phyloP scores from a whole-genome alignment of 2,888 invertebrate genomes.

The Microctonus hyperodae region DNA sequence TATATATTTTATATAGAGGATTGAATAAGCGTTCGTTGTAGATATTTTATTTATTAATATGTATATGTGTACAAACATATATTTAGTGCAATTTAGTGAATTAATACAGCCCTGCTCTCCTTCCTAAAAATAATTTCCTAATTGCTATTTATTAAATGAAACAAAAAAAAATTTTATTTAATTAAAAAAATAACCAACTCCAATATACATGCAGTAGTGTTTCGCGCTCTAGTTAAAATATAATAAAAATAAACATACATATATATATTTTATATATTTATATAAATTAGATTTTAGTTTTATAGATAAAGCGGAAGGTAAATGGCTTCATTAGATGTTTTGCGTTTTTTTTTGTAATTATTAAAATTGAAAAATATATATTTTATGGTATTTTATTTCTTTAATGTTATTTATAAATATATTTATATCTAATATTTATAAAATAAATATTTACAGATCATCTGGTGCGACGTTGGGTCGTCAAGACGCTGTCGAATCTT shows the following conservation, averaged over 20 bases:
- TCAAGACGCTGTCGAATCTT: constrained; percentile 60
- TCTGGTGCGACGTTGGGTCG: constrained; percentile 57
- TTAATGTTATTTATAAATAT: not conserved
- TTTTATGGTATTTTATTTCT: not conserved
- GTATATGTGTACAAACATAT: not conserved
- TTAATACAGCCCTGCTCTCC: not conserved
- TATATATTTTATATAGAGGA: not conserved
- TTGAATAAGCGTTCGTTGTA: not conserved
- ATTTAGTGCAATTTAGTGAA: not conserved
- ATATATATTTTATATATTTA: not conserved
- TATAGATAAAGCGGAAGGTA: not conserved
- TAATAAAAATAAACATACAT: not conserved
- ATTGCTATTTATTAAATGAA: not conserved
- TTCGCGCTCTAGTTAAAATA: not conserved
- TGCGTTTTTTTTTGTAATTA: not conserved
- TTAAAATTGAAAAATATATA: not conserved
- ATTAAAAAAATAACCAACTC: too few species aligned
- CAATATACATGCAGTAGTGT: not conserved
- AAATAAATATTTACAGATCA: constrained; percentile 48
- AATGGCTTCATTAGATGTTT: not conserved
- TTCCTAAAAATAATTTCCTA: constrained; percentile 5
- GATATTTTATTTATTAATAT: not conserved
- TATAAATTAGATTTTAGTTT: not conserved
- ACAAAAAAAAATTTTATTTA: too few species aligned
- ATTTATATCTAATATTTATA: not conserved